phyloP scores from a whole-genome alignment of 2,113 vertebrate species.

The Microcebus lehilahytsara region DNA sequence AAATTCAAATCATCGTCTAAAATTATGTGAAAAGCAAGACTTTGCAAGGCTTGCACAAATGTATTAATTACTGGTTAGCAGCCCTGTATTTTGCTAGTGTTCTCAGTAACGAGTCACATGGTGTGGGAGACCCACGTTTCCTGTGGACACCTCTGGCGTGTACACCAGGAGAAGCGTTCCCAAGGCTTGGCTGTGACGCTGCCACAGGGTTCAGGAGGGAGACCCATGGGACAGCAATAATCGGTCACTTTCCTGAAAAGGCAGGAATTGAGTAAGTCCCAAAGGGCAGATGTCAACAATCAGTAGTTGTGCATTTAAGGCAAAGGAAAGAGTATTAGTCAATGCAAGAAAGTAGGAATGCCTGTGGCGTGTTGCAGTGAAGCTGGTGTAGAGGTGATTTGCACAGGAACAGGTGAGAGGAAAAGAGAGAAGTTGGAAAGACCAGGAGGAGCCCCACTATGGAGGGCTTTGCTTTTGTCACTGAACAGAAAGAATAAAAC shows the following conservation, averaged over 20 bases:
- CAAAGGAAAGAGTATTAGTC: no score
- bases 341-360: accelerated
- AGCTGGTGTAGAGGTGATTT: background rate
- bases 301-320: accelerated
- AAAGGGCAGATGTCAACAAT: no score
- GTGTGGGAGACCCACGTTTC: background rate
- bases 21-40: background rate
- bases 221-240: no score
- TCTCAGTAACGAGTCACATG: background rate
- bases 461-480: background rate
- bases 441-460: accelerated
- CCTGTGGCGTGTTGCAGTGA: accelerated
- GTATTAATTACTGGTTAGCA: no score
- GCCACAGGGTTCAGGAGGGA: accelerated
- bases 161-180: background rate
- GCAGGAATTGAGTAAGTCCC: background rate
- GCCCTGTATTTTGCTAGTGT: no score
- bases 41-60: background rate
- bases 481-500: background rate
- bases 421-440: background rate
- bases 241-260: no score
- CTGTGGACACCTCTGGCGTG: accelerated
- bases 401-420: background rate
- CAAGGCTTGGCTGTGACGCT: accelerated
- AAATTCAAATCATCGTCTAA: background rate